A percentile compares a stretch with the other conserved stretches of the same genome.
phyloP scores from a whole-genome alignment of 2,113 vertebrate genomes.

The Paradoxurus hermaphroditus region DNA sequence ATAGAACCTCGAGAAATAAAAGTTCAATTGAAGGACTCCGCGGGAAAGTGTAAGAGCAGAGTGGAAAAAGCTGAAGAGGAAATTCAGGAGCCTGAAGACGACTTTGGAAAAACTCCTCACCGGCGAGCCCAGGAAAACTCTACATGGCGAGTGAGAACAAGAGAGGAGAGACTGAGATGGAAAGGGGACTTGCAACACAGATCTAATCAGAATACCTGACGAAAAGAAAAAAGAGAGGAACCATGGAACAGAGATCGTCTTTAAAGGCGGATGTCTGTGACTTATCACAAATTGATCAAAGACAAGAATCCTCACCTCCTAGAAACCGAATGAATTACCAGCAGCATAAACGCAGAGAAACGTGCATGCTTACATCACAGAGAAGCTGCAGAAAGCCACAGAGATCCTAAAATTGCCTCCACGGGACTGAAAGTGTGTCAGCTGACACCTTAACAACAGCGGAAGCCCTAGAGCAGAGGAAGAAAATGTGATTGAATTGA shows the following conservation, averaged over 20 bases:
- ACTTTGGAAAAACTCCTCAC: background rate
- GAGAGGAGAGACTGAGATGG: background rate
- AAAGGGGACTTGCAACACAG: background rate
- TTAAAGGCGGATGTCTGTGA: background rate
- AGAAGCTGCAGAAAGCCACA: background rate
- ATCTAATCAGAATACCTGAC: background rate
- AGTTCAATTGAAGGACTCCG: background rate
- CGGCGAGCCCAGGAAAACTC: background rate
- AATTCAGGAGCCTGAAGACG: background rate
- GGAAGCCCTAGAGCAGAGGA: background rate
- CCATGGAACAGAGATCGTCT: background rate
- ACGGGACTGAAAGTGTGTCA: background rate
- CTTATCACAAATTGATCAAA: background rate
- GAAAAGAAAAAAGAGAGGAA: accelerated
- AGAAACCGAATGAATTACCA: background rate
- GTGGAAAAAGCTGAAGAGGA: slow-evolving; percentile 23
- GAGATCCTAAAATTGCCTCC: background rate
- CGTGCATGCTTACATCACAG: background rate
- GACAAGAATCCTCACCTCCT: background rate
- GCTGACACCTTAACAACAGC: background rate
- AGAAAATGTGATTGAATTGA: background rate
- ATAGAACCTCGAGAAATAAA: slow-evolving; percentile 6
- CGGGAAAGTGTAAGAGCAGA: background rate
- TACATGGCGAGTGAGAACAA: background rate
- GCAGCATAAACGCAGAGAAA: background rate